Evolutionary conservation across 2,113 vertebrate genomes (phyloP).

Genomic region (Strix uralensis): DNA sequence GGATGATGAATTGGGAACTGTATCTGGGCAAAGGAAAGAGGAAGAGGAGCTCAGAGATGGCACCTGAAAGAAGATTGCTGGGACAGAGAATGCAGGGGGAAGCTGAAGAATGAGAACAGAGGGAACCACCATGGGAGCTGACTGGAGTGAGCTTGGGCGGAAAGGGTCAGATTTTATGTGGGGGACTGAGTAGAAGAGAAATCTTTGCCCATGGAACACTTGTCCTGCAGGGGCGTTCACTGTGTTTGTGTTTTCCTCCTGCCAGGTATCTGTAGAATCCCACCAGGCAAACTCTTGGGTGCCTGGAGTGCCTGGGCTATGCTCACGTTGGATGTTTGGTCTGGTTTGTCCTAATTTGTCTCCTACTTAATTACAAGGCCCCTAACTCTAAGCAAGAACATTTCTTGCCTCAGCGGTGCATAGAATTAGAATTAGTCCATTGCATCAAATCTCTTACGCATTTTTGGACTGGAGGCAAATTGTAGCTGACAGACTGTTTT

Average conservation of each 20-base stretch:
- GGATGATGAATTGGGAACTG: not conserved
- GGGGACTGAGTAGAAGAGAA: not conserved
- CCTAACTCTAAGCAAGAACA: not conserved
- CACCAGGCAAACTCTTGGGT: not conserved
- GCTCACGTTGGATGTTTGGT: not conserved
- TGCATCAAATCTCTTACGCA: accelerated
- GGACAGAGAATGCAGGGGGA: not conserved
- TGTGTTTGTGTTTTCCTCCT: not conserved
- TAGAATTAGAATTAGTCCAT: not conserved
- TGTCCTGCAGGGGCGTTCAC: not conserved
- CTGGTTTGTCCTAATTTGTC: not conserved
- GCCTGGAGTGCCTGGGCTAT: not conserved
- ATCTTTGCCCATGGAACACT: not conserved
- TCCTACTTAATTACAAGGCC: not conserved
- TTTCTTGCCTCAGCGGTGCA: not conserved
- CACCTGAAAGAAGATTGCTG: not conserved
- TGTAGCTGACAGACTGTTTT: not conserved
- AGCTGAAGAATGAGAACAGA: not conserved
- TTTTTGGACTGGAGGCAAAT: not conserved
- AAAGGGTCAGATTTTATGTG: not conserved
- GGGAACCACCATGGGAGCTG: not conserved
- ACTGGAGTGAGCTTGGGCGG: not conserved
- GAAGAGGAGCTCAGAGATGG: not conserved
- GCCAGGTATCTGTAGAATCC: not conserved
- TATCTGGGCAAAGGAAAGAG: not conserved